Evolutionary conservation across 2,888 invertebrate genomes (phyloP).

Genomic region (Mesorhabditis sp.): DNA sequence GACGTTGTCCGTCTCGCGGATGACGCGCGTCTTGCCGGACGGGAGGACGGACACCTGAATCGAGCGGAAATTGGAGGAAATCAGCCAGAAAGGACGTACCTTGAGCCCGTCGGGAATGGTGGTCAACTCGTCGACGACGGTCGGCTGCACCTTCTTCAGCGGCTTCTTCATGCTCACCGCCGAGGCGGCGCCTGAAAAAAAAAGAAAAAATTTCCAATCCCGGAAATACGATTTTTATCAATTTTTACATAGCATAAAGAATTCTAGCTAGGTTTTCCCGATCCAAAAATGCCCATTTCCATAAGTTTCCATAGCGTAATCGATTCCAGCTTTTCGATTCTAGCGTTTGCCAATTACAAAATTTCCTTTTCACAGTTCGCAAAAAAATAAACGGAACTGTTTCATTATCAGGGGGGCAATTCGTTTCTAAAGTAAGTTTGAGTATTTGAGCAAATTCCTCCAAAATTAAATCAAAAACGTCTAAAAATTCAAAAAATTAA

Average conservation of each 20-base stretch:
- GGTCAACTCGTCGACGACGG: slow-evolving; percentile 37
- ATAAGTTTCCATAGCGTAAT: too few relatives aligned
- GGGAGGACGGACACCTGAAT: slow-evolving; percentile 31
- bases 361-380: too few relatives aligned
- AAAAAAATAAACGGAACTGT: too few relatives aligned
- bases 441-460: not conserved
- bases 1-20: slow-evolving; percentile 24
- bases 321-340: too few relatives aligned
- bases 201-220: too few relatives aligned
- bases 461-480: not conserved
- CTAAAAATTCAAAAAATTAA: not conserved
- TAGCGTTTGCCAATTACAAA: too few relatives aligned
- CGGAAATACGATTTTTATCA: too few relatives aligned
- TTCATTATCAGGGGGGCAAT: too few relatives aligned
- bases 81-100: slow-evolving; percentile 12
- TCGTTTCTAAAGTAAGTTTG: too few relatives aligned
- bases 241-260: too few relatives aligned
- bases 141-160: slow-evolving; percentile 16
- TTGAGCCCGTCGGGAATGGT: slow-evolving; percentile 51
- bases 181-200: slow-evolving; percentile 21
- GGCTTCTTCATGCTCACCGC: slow-evolving; percentile 12
- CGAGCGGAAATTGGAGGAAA: not conserved
- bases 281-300: too few relatives aligned
- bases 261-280: too few relatives aligned
- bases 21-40: slow-evolving; percentile 30